Conservation (phyloP, 2,888 invertebrate species). For the Xestia sexstrigata region DNA sequence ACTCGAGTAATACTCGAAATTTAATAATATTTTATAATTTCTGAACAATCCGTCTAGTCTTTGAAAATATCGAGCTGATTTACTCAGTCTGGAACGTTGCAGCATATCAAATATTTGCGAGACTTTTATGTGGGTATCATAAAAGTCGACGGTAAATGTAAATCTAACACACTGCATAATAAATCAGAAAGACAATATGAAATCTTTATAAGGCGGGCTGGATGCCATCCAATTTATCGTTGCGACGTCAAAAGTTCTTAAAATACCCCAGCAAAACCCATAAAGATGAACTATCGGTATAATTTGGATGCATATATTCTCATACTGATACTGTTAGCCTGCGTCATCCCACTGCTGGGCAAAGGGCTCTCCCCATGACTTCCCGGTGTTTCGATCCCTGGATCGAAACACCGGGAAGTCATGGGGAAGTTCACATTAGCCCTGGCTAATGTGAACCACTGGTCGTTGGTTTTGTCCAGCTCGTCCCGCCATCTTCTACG, state of each 20-base stretch:
- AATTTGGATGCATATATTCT: not conserved
- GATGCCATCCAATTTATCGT: conserved; percentile 24
- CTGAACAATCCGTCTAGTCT: not conserved
- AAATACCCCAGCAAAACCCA: not conserved
- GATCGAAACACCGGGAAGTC: no score
- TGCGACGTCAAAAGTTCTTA: conserved; percentile 8
- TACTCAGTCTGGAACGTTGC: conserved; percentile 2
- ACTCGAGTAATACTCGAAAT: not conserved
- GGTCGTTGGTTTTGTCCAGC: no score
- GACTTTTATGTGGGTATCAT: conserved; percentile 41
- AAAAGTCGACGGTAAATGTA: conserved; percentile 43
- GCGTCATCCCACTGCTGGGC: no score
- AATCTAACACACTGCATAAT: conserved; percentile 45
- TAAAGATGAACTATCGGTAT: not conserved
- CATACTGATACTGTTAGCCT: not conserved
- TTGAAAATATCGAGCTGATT: conserved; percentile 21
- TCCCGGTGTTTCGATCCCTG: no score
- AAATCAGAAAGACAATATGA: conserved; percentile 44
- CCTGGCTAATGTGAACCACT: no score
- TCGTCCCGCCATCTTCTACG: no score
- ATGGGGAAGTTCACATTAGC: no score
- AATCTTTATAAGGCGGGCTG: conserved; percentile 33
- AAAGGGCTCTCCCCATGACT: no score
- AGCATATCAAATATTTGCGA: conserved; percentile 40
- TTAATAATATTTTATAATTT: not conserved